Conservation (phyloP, 2,888 invertebrate genomes). For the Helicoverpa assulta region DNA sequence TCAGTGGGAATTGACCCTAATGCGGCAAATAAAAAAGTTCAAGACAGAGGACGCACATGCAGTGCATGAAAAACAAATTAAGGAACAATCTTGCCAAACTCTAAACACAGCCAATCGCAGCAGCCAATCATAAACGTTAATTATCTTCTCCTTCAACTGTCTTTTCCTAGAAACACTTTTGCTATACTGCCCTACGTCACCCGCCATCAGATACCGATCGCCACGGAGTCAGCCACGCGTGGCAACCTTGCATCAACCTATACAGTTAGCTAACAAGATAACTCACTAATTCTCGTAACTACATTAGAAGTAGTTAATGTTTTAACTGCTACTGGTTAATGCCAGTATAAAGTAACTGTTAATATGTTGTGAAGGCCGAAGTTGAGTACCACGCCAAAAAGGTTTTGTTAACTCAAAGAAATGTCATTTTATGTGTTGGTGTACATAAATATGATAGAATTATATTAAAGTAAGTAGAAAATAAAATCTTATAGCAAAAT, state of each 20-base stretch:
- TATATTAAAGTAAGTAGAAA: no score
- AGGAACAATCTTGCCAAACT: not conserved
- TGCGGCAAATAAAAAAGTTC: not conserved
- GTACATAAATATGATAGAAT: no score
- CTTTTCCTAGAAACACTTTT: not conserved
- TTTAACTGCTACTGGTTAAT: not conserved
- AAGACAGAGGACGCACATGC: not conserved
- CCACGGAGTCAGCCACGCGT: conserved; percentile 40
- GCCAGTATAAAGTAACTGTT: not conserved
- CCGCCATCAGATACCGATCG: conserved; percentile 1
- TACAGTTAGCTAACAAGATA: conserved; percentile 18
- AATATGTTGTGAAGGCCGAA: not conserved
- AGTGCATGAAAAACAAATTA: not conserved
- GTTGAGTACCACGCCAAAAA: not conserved
- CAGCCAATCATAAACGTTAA: not conserved
- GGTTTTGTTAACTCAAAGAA: not conserved
- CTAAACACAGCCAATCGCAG: no score
- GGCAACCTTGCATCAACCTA: conserved; percentile 44
- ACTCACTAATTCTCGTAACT: not conserved
- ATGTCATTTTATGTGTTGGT: not conserved
- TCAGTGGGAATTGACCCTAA: no score
- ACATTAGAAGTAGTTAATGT: not conserved
- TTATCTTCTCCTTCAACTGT: not conserved
- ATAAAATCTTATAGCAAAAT: no score
- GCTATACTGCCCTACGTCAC: conserved; percentile 24